Evolutionary conservation across 2,888 invertebrate species (phyloP).

Genomic region (Meiosimyza decipiens): DNA sequence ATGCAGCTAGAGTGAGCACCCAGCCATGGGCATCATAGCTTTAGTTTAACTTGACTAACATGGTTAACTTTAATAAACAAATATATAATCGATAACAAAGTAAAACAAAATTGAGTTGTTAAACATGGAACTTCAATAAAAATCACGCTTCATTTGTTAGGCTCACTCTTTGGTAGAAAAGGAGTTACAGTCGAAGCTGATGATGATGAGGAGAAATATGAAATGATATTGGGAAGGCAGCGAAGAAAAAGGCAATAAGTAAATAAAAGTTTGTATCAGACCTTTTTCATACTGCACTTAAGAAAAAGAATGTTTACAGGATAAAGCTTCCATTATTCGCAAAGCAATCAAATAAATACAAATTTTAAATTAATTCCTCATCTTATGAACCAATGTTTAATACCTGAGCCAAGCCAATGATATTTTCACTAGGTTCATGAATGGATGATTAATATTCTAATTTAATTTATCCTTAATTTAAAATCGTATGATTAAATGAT

Average conservation of each 20-base stretch:
- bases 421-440: no score
- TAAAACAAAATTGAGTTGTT: slow-evolving; percentile 30
- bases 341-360: no score
- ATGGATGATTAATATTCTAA: no score
- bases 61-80: slow-evolving; percentile 21
- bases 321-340: no score
- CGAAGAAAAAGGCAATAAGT: neutral
- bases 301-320: no score
- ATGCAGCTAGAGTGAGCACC: neutral
- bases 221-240: neutral
- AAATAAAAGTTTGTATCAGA: neutral
- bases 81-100: slow-evolving; percentile 25
- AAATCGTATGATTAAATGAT: no score
- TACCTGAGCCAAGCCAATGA: no score
- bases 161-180: neutral
- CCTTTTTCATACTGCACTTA: no score
- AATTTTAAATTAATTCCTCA: no score
- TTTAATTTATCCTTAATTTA: no score
- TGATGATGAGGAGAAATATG: neutral
- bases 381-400: no score
- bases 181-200: neutral
- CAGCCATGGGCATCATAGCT: neutral
- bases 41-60: neutral
- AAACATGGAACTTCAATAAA: slow-evolving; percentile 28
- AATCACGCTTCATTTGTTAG: slow-evolving; percentile 25